phyloP scores from a whole-genome alignment of 2,113 vertebrate species.

The Scalopus aquaticus region DNA sequence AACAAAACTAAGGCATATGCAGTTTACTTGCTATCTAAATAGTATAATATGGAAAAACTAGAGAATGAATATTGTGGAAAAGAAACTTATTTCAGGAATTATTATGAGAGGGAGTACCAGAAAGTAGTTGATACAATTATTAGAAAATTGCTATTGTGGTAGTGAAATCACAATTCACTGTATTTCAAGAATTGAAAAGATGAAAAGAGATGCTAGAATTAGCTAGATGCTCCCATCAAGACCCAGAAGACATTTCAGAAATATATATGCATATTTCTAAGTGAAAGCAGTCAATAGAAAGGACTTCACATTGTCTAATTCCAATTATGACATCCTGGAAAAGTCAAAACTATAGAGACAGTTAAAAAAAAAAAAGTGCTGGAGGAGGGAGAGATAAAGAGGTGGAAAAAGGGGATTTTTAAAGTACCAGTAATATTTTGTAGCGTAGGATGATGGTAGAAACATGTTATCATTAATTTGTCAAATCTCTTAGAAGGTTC shows the following conservation, averaged over 20 bases:
- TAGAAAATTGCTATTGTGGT: neutral
- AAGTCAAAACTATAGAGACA: neutral
- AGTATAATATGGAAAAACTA: neutral
- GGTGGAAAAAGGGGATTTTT: neutral
- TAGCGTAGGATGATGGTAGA: neutral
- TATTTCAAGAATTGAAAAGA: neutral
- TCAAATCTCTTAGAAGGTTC: neutral
- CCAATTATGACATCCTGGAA: neutral
- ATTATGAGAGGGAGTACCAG: neutral
- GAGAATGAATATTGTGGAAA: neutral
- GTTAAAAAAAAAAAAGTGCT: neutral
- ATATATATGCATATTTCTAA: neutral
- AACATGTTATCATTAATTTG: neutral
- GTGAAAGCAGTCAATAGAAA: neutral
- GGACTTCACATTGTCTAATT: neutral
- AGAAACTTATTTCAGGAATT: neutral
- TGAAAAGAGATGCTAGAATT: neutral
- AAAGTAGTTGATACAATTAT: neutral
- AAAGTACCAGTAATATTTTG: neutral
- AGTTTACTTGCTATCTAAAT: neutral
- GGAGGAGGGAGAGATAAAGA: too few relatives aligned
- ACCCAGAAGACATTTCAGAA: neutral
- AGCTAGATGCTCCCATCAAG: neutral
- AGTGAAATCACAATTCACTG: neutral
- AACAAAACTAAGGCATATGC: neutral